Conservation (phyloP, 2,888 invertebrate genomes). For the Conistra vaccinii region DNA sequence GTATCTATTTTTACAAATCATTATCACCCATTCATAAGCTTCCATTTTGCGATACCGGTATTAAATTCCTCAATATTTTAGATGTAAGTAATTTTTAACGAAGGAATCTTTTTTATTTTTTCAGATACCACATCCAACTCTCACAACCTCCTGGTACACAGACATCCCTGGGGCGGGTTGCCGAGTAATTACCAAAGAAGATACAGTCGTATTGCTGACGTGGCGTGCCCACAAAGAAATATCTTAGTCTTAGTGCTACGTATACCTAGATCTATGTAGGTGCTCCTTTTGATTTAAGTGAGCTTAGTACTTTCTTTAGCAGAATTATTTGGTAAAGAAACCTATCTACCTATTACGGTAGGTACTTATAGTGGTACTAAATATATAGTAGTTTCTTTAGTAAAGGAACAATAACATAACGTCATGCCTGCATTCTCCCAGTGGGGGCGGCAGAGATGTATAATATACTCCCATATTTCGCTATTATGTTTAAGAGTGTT, state of each 20-base stretch:
- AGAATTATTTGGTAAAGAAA: too few species aligned
- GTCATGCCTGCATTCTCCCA: too few species aligned
- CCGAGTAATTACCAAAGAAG: constrained; percentile 78
- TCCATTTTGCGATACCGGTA: neutral
- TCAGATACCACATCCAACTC: constrained; percentile 54
- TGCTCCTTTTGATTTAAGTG: constrained; percentile 48
- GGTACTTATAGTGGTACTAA: neutral
- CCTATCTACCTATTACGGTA: too few species aligned
- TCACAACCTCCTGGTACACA: constrained; percentile 28
- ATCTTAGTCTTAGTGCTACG: constrained; percentile 35
- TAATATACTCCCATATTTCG: too few species aligned
- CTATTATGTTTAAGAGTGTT: too few species aligned
- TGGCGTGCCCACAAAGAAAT: constrained; percentile 65
- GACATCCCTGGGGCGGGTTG: constrained; percentile 66
- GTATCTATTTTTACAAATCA: neutral
- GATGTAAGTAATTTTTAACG: too few species aligned
- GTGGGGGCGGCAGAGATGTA: too few species aligned
- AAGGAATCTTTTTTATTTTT: neutral
- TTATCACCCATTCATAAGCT: too few species aligned
- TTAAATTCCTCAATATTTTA: too few species aligned
- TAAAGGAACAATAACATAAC: too few species aligned
- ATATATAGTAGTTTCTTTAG: too few species aligned
- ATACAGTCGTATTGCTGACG: constrained; percentile 74
- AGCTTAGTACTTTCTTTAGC: constrained; percentile 23
- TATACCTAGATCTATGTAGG: constrained; percentile 10